These are phyloP conservation scores for Dallia pectoralis DNA, from an alignment of 2,797 vertebrate genomes.

Conservation along the genomic window DNA sequence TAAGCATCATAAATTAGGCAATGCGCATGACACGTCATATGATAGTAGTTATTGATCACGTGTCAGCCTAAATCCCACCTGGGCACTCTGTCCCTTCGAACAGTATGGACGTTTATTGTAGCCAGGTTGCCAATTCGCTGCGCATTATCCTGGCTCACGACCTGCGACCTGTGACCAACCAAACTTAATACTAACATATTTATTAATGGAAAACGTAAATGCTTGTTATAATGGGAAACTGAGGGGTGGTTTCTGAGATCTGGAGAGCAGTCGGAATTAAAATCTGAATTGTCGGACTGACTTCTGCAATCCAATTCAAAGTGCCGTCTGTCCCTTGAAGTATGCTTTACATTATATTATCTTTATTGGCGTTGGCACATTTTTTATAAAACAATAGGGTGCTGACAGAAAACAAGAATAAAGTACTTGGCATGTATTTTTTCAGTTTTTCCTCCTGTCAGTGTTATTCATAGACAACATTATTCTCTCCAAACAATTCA, in stretches of 20 bases:
- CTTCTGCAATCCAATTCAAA: constrained; percentile 33
- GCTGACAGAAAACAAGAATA: not conserved
- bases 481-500: not conserved
- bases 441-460: not conserved
- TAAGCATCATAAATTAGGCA: too few species aligned
- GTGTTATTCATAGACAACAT: not conserved
- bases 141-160: constrained; percentile 27
- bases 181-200: constrained; percentile 43
- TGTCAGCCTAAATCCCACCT: constrained; percentile 43
- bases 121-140: constrained; percentile 40
- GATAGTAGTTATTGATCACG: constrained; percentile 61
- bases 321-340: constrained; percentile 44
- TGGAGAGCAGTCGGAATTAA: constrained; percentile 25
- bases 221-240: not conserved
- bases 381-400: not conserved
- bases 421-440: not conserved
- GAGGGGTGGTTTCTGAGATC: constrained; percentile 34
- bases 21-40: too few species aligned
- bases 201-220: constrained; percentile 48
- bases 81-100: constrained; percentile 19
- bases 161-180: constrained; percentile 30
- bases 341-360: constrained; percentile 35
- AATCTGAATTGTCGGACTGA: constrained; percentile 37
- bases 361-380: constrained; percentile 23
- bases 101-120: constrained; percentile 30